phyloP scores from a whole-genome alignment of 2,113 vertebrate species.

The Osmerus eperlanus region DNA sequence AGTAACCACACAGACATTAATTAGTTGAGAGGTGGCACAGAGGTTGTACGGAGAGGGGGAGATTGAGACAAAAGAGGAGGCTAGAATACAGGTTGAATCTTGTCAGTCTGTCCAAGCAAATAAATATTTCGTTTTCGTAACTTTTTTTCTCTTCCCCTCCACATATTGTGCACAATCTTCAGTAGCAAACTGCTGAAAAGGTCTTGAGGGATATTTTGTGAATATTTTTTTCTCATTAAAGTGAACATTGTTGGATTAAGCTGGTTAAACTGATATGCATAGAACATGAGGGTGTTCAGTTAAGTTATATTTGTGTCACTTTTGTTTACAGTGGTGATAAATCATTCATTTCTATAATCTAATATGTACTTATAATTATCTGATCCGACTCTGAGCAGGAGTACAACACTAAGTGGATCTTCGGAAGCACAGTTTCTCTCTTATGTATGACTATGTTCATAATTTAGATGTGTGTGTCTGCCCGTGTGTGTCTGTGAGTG shows the following conservation, averaged over 20 bases:
- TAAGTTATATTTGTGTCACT: conserved; percentile 45
- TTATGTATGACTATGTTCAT: conserved; percentile 10
- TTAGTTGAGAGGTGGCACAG: too few species aligned
- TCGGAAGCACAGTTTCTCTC: conserved; percentile 35
- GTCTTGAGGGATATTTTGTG: conserved; percentile 55
- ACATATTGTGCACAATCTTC: conserved; percentile 42
- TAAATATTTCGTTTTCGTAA: too few species aligned
- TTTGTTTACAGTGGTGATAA: conserved; percentile 41
- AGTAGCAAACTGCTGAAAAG: conserved; percentile 65
- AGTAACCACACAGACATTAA: too few species aligned
- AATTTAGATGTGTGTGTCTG: conserved; percentile 16
- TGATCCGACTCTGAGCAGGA: conserved; percentile 30
- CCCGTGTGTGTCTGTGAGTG: background rate
- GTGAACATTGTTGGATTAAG: conserved; percentile 66
- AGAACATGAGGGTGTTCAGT: conserved; percentile 62
- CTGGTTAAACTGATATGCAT: conserved; percentile 59
- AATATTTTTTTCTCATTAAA: conserved; percentile 75
- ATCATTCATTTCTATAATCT: conserved; percentile 44
- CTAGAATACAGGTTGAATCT: too few species aligned
- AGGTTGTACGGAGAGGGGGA: too few species aligned
- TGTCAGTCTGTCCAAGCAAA: too few species aligned
- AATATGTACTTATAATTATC: conserved; percentile 69
- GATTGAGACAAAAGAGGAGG: too few species aligned
- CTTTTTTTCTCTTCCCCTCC: too few species aligned
- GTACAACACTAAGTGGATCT: conserved; percentile 34